Evolutionary conservation across 2,888 invertebrate species (phyloP).

Genomic region (Pristionchus entomophagus): DNA sequence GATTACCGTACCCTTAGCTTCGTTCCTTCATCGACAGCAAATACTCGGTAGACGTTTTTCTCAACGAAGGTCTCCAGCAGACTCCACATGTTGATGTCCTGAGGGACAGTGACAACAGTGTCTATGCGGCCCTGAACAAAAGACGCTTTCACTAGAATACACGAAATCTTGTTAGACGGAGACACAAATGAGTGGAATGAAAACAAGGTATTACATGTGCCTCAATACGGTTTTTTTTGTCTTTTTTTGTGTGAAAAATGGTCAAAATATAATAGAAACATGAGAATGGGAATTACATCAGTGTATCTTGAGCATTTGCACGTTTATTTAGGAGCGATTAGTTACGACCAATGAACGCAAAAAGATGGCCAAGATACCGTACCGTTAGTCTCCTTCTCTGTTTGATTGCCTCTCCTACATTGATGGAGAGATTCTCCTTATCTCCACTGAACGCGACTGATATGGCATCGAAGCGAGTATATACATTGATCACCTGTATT

Average conservation of each 20-base stretch:
- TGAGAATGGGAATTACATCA: no score
- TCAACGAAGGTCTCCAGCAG: constrained; percentile 58
- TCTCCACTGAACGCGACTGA: constrained; percentile 55
- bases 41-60: constrained; percentile 60
- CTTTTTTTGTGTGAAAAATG: no score
- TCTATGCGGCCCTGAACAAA: constrained; percentile 47
- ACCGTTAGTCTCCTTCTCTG: constrained; percentile 49
- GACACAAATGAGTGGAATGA: no score
- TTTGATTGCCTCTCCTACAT: constrained; percentile 53
- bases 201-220: no score
- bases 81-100: constrained; percentile 54
- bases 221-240: no score
- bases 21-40: constrained; percentile 52
- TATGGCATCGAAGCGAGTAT: constrained; percentile 60
- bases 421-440: constrained; percentile 54
- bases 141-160: no score
- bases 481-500: constrained; percentile 55
- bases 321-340: no score
- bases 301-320: no score
- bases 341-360: no score
- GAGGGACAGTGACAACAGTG: constrained; percentile 55
- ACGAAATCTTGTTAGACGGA: no score
- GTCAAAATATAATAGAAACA: no score
- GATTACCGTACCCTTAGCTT: constrained; percentile 48
- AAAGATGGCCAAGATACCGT: no score